A percentile compares a stretch with the other conserved stretches of the same genome.
phyloP scores from a whole-genome alignment of 2,888 invertebrate species.

The Dasypolia templi region DNA sequence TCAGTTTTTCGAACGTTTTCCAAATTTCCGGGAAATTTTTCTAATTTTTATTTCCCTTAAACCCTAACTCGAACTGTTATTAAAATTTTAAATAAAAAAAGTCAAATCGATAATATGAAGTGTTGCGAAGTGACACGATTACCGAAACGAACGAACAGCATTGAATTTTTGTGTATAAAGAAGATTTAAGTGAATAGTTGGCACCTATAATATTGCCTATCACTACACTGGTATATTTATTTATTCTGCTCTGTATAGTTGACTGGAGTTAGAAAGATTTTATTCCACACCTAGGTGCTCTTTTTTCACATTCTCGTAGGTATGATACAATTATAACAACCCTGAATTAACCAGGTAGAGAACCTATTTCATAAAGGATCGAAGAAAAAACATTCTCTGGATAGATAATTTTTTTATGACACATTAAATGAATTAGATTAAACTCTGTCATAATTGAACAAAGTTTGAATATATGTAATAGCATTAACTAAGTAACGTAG shows the following conservation, averaged over 20 bases:
- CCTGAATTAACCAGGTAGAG: background rate
- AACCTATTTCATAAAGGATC: background rate
- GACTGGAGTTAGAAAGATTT: background rate
- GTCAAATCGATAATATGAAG: background rate
- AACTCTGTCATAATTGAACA: conserved; percentile 2
- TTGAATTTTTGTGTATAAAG: background rate
- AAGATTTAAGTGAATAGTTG: background rate
- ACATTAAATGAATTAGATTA: background rate
- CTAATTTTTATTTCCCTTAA: background rate
- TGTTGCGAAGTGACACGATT: background rate
- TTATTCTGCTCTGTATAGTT: background rate
- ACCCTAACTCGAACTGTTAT: background rate
- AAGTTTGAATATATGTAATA: background rate
- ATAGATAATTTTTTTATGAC: background rate
- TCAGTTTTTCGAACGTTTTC: background rate
- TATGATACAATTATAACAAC: background rate
- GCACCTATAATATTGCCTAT: background rate
- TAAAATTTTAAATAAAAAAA: background rate
- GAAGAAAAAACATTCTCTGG: background rate
- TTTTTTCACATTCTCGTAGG: background rate
- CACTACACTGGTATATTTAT: too few relatives aligned
- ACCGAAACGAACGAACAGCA: background rate
- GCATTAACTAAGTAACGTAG: background rate
- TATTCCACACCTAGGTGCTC: background rate
- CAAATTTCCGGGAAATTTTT: background rate